phyloP scores from a whole-genome alignment of 2,113 vertebrate genomes.

The Cyphomyrus plagiostoma region DNA sequence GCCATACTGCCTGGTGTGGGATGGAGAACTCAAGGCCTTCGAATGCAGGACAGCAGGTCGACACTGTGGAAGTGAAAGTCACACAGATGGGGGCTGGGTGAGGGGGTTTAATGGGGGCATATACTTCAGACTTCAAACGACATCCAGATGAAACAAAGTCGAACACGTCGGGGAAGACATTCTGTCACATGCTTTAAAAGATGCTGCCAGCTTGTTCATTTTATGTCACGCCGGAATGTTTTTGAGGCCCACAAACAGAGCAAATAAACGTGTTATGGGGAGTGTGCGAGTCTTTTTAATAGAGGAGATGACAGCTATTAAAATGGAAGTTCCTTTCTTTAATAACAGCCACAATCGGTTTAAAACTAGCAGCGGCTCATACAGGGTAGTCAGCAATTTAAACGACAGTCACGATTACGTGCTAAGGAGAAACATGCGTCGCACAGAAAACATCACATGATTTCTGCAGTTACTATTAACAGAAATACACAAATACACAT shows the following conservation, averaged over 20 bases:
- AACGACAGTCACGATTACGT: neutral
- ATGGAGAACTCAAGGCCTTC: neutral
- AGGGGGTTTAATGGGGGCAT: neutral
- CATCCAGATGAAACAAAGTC: neutral
- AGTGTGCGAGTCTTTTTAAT: neutral
- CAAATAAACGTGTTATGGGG: neutral
- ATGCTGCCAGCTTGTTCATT: neutral
- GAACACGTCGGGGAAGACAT: neutral
- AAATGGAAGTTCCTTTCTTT: neutral
- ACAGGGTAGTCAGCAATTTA: neutral
- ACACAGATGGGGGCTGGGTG: neutral
- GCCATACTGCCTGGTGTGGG: neutral
- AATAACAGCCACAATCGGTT: neutral
- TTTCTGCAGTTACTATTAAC: neutral
- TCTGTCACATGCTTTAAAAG: neutral
- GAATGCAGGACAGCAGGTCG: neutral
- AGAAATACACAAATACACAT: neutral
- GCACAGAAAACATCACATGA: neutral
- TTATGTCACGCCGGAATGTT: neutral
- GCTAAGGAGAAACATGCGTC: neutral
- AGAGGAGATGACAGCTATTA: neutral
- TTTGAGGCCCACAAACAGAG: neutral
- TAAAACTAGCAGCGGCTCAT: neutral
- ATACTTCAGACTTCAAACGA: neutral
- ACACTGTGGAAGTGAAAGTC: neutral